Percentiles rank a stretch among this genome's conserved stretches.
These are phyloP conservation scores for Fregetta grallaria DNA, from an alignment of 2,113 vertebrate species.

Conservation along the genomic window DNA sequence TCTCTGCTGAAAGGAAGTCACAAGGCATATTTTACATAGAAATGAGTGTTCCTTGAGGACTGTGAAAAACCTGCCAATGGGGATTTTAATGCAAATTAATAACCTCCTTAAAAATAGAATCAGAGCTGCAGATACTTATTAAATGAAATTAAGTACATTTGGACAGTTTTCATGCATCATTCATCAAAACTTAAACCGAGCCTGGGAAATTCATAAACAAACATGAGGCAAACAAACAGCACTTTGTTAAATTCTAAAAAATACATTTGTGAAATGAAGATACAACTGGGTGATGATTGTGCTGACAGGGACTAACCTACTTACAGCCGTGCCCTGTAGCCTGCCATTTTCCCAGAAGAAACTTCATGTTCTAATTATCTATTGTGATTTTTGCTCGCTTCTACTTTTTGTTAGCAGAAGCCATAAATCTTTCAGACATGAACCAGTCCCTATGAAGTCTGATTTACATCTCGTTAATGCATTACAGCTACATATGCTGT, in stretches of 20 bases:
- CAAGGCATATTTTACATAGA: neutral
- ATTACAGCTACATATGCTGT: neutral
- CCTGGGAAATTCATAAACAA: neutral
- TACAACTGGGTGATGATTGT: neutral
- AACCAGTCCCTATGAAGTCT: neutral
- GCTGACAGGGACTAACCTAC: neutral
- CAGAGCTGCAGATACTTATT: neutral
- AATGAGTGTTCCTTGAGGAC: neutral
- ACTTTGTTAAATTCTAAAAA: neutral
- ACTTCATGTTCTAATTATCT: slow-evolving; percentile 4
- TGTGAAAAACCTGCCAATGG: neutral
- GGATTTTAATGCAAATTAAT: slow-evolving; percentile 18
- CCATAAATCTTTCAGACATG: neutral
- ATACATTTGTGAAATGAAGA: neutral
- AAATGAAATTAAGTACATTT: neutral
- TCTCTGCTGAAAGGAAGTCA: neutral
- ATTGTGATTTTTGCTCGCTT: neutral
- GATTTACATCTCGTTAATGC: neutral
- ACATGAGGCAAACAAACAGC: neutral
- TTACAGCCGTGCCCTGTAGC: neutral
- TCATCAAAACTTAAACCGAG: neutral
- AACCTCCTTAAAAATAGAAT: neutral
- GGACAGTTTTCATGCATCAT: neutral
- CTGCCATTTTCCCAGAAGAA: neutral
- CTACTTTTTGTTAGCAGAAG: neutral